Conservation (phyloP, 2,888 invertebrate species). For the Lapara coniferarum region DNA sequence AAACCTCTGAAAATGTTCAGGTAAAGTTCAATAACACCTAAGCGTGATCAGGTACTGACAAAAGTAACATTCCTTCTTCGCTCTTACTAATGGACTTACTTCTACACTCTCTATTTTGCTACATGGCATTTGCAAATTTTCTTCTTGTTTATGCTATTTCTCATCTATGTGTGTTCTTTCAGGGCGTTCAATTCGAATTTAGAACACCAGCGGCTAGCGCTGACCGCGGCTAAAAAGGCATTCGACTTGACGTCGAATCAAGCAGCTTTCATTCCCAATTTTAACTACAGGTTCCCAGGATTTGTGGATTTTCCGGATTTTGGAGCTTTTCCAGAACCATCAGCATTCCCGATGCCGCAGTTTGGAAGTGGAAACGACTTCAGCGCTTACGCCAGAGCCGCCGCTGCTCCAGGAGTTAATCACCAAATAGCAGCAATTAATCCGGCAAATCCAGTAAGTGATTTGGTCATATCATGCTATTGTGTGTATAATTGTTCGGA, state of each 20-base stretch:
- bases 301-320: slow-evolving; percentile 38
- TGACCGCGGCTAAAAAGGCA: slow-evolving; percentile 69
- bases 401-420: slow-evolving; percentile 78
- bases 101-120: slow-evolving; percentile 26
- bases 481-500: slow-evolving; percentile 1
- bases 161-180: slow-evolving; percentile 48
- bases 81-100: slow-evolving; percentile 27
- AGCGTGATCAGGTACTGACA: not conserved
- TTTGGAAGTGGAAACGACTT: slow-evolving; percentile 41
- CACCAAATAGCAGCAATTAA: slow-evolving; percentile 84
- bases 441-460: slow-evolving; percentile 85
- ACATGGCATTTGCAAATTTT: not conserved
- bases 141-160: not conserved
- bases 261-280: slow-evolving; percentile 60
- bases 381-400: slow-evolving; percentile 80
- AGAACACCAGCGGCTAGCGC: slow-evolving; percentile 65
- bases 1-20: slow-evolving; percentile 31
- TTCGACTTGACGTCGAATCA: slow-evolving; percentile 69
- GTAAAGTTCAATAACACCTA: slow-evolving; percentile 31
- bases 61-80: slow-evolving; percentile 36
- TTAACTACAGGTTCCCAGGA: slow-evolving; percentile 59
- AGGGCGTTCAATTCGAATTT: slow-evolving; percentile 66
- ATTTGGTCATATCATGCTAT: not conserved
- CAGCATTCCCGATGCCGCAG: slow-evolving; percentile 41
- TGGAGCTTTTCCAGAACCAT: slow-evolving; percentile 36